phyloP scores from a whole-genome alignment of 2,888 invertebrate species.

The Fragum whitleyi region DNA sequence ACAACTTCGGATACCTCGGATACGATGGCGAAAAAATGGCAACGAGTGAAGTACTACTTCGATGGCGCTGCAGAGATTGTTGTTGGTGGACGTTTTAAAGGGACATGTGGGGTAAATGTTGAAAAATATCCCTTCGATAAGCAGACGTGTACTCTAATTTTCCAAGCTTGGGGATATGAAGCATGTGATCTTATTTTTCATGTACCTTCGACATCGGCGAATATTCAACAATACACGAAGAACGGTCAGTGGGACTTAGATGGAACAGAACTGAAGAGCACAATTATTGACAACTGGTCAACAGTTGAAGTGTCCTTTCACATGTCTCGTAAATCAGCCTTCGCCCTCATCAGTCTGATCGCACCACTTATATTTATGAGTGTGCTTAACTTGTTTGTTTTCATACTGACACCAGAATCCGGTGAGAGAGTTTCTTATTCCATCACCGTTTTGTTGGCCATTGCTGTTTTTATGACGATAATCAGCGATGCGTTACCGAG shows the following conservation, averaged over 20 bases:
- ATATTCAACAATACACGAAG: background rate
- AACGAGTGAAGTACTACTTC: constrained; percentile 35
- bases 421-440: constrained; percentile 60
- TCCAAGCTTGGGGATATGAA: constrained; percentile 52
- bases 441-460: constrained; percentile 60
- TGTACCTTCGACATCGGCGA: background rate
- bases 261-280: background rate
- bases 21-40: constrained; percentile 50
- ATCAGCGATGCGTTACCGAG: constrained; percentile 57
- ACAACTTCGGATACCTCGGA: constrained; percentile 53
- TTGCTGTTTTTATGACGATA: constrained; percentile 62
- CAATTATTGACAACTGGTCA: background rate
- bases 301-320: background rate
- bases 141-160: constrained; percentile 46
- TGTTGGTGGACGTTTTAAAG: constrained; percentile 42
- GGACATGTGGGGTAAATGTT: constrained; percentile 53
- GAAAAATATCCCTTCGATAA: constrained; percentile 60
- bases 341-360: constrained; percentile 51
- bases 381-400: constrained; percentile 57
- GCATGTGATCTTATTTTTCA: constrained; percentile 27
- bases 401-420: constrained; percentile 57
- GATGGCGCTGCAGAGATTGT: constrained; percentile 43
- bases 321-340: constrained; percentile 19
- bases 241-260: constrained; percentile 13
- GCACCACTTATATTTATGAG: constrained; percentile 56